Percentiles rank a stretch among this genome's conserved stretches.
Evolutionary conservation across 1,140 invertebrate species (phyloP).

Genomic region (Drosophila prosaltans): DNA sequence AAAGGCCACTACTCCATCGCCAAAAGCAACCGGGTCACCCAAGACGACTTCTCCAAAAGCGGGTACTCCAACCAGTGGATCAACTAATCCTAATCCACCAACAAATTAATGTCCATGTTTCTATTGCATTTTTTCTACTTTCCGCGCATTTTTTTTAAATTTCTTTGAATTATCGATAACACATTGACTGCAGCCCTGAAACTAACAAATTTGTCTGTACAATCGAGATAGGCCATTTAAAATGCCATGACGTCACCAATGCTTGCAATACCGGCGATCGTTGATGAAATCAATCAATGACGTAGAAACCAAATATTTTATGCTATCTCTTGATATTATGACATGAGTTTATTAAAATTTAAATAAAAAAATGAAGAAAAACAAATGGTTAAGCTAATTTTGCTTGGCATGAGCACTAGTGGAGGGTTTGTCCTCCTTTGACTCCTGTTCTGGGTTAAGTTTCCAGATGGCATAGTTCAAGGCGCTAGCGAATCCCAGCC

Average conservation of each 20-base stretch:
- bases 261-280: not conserved
- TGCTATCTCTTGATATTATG: slow-evolving; percentile 1
- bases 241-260: not conserved
- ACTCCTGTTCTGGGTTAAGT: slow-evolving; percentile 51
- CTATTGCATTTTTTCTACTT: slow-evolving; percentile 10
- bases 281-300: not conserved
- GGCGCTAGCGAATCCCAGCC: slow-evolving; percentile 87
- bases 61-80: slow-evolving; percentile 40
- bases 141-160: slow-evolving; percentile 56
- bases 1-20: slow-evolving; percentile 46
- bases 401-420: slow-evolving; percentile 37
- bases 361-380: slow-evolving; percentile 32
- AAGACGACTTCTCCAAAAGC: slow-evolving; percentile 56
- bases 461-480: slow-evolving; percentile 72
- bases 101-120: slow-evolving; percentile 49
- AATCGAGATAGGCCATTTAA: slow-evolving; percentile 1
- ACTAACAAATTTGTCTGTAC: slow-evolving; percentile 21
- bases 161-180: slow-evolving; percentile 33
- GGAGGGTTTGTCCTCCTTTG: slow-evolving; percentile 43
- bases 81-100: slow-evolving; percentile 27
- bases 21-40: slow-evolving; percentile 45
- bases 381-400: slow-evolving; percentile 32
- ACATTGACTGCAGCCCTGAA: slow-evolving; percentile 1
- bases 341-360: slow-evolving; percentile 39
- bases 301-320: not conserved